Conservation (phyloP, 2,113 vertebrate genomes). For the Ornithorhynchus anatinus region DNA sequence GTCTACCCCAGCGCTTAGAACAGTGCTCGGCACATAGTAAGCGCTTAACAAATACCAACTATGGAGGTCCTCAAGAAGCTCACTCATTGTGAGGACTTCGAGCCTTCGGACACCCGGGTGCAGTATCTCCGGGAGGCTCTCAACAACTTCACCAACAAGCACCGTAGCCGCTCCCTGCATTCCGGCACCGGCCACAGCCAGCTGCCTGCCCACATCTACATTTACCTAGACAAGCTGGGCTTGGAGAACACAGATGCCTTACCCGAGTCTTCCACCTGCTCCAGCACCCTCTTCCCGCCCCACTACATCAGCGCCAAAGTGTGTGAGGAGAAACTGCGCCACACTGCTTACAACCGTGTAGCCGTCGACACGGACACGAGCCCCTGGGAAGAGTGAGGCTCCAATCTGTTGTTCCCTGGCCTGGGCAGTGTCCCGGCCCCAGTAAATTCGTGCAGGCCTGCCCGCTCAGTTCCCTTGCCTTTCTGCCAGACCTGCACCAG, state of each 20-base stretch:
- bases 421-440: not conserved
- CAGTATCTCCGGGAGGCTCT: constrained; percentile 97
- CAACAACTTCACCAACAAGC: constrained; percentile 97
- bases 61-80: no score
- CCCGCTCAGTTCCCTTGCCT: no score
- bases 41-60: no score
- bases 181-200: constrained; percentile 97
- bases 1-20: no score
- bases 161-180: constrained; percentile 94
- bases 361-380: constrained; percentile 98
- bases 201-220: constrained; percentile 93
- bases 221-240: constrained; percentile 95
- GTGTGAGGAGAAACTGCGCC: constrained; percentile 95
- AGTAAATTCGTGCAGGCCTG: no score
- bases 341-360: constrained; percentile 96
- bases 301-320: constrained; percentile 94
- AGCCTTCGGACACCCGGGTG: constrained; percentile 84
- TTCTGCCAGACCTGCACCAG: no score
- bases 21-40: no score
- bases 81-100: constrained; percentile 95
- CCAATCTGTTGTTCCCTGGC: not conserved
- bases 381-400: constrained; percentile 92
- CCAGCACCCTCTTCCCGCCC: constrained; percentile 93
- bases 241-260: constrained; percentile 93
- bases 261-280: constrained; percentile 95